Conservation (phyloP, 1,140 invertebrate species). For the Macrobrachium rosenbergii region DNA sequence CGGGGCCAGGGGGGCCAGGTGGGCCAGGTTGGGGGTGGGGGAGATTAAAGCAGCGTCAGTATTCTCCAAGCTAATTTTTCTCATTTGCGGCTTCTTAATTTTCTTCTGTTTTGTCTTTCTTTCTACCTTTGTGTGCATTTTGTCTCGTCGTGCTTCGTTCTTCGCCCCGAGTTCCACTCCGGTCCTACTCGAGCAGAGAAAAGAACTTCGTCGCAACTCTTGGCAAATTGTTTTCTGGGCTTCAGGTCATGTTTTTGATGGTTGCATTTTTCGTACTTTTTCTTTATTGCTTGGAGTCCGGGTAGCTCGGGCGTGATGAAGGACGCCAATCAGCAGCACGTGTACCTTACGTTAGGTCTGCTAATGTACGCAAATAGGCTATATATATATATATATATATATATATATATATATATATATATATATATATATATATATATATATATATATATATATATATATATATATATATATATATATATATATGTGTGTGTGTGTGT, state of each 20-base stretch:
- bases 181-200: neutral
- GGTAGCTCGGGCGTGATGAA: too few species aligned
- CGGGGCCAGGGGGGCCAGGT: too few species aligned
- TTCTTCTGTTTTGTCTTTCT: neutral
- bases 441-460: neutral
- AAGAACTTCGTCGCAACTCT: neutral
- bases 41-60: neutral
- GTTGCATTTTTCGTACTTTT: too few species aligned
- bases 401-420: slow-evolving; percentile 6
- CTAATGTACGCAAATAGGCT: neutral
- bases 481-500: too few species aligned
- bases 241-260: too few species aligned
- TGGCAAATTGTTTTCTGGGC: neutral
- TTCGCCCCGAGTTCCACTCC: neutral
- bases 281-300: too few species aligned
- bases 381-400: neutral
- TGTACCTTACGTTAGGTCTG: too few species aligned
- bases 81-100: neutral
- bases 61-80: neutral
- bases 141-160: neutral
- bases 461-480: neutral
- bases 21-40: too few species aligned
- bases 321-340: too few species aligned
- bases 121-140: neutral
- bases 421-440: slow-evolving; percentile 1